These are phyloP conservation scores for Pelodytes ibericus DNA, from an alignment of 2,797 vertebrate species.

Conservation along the genomic window DNA sequence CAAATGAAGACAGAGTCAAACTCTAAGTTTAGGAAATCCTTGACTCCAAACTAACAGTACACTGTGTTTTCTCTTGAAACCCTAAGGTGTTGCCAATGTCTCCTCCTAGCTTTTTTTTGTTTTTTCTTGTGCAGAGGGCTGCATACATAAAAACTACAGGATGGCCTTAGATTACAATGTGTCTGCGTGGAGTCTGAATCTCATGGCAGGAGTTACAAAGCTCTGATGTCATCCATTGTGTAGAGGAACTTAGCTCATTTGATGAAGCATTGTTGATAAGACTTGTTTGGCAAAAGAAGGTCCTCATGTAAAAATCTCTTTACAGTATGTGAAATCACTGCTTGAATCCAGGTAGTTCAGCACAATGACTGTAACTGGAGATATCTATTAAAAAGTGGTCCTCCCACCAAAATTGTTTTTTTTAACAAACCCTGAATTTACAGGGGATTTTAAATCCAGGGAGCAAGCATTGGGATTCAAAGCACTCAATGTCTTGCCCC, in stretches of 20 bases:
- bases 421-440: too few species aligned
- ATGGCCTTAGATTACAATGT: constrained; percentile 5
- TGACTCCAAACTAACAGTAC: too few species aligned
- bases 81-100: background rate
- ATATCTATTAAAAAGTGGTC: too few species aligned
- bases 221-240: constrained; percentile 27
- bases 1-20: too few species aligned
- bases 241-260: constrained; percentile 11
- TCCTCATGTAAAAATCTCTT: background rate
- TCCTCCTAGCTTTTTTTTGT: background rate
- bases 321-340: background rate
- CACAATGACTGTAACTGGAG: too few species aligned
- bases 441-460: too few species aligned
- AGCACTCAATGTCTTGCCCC: too few species aligned
- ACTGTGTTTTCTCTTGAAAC: background rate
- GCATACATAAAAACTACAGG: background rate
- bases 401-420: too few species aligned
- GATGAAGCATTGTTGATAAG: constrained; percentile 11
- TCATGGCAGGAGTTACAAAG: background rate
- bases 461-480: too few species aligned
- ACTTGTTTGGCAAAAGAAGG: background rate
- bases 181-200: background rate
- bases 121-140: background rate
- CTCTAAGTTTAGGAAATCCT: too few species aligned
- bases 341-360: background rate